Evolutionary conservation across 2,113 vertebrate species (phyloP).

Genomic region (Burhinus oedicnemus): DNA sequence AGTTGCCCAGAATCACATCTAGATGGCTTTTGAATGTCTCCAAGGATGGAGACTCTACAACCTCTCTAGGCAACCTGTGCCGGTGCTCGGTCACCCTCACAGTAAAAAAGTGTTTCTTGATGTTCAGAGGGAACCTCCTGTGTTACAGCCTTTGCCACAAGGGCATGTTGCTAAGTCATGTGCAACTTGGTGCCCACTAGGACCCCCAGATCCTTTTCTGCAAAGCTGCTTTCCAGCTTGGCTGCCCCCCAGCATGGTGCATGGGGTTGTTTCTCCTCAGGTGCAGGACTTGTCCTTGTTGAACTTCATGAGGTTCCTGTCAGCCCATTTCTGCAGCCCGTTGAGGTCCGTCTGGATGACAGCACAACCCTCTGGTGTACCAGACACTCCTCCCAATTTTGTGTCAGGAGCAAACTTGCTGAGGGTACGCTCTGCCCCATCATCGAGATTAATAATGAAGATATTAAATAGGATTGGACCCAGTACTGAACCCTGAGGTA

Average conservation of each 20-base stretch:
- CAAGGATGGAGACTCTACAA: background rate
- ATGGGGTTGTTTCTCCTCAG: background rate
- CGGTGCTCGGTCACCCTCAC: background rate
- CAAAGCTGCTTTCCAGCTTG: background rate
- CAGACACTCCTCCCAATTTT: background rate
- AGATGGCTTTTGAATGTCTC: background rate
- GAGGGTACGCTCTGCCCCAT: background rate
- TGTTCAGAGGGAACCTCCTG: background rate
- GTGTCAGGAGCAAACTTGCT: background rate
- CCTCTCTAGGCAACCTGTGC: background rate
- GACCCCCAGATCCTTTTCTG: background rate
- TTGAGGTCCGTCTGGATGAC: background rate
- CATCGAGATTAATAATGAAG: background rate
- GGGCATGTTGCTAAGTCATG: background rate
- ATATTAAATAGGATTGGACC: background rate
- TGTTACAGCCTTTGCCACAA: background rate
- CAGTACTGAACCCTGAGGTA: background rate
- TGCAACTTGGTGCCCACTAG: background rate
- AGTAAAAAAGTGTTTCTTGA: background rate
- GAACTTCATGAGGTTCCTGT: background rate
- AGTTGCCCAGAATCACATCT: background rate
- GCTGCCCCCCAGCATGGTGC: background rate
- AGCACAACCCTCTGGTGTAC: rapidly evolving
- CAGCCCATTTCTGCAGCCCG: background rate
- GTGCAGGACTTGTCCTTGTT: background rate